These are phyloP conservation scores for Drosophila nebulosa DNA, from an alignment of 1,140 invertebrate species.

Conservation along the genomic window DNA sequence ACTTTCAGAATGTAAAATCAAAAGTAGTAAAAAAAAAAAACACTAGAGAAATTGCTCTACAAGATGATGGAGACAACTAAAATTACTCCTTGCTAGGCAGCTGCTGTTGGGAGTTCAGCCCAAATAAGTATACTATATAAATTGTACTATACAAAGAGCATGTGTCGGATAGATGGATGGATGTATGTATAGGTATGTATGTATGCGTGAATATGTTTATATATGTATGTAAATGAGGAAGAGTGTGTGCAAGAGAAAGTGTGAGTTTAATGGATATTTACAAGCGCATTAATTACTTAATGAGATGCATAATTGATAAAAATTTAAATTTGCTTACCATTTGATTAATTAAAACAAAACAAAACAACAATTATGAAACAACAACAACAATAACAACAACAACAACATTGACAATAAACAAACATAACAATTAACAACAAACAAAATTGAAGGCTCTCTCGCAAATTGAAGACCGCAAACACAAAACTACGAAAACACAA, in stretches of 20 bases:
- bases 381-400: conserved; percentile 34
- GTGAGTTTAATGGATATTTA: conserved; percentile 52
- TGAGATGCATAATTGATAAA: conserved; percentile 45
- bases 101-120: conserved; percentile 15
- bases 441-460: not conserved
- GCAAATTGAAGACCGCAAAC: conserved; percentile 17
- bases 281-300: conserved; percentile 71
- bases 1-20: not conserved
- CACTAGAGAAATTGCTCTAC: conserved; percentile 11
- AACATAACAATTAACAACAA: conserved; percentile 57
- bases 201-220: conserved; percentile 5
- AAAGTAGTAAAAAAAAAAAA: not conserved
- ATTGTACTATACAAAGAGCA: conserved; percentile 35
- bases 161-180: not conserved
- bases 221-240: not conserved
- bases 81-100: not conserved
- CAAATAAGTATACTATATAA: conserved; percentile 18
- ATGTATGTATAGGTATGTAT: conserved; percentile 11
- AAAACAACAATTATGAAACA: conserved; percentile 59
- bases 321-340: conserved; percentile 77
- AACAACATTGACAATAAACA: conserved; percentile 23
- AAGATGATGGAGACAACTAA: conserved; percentile 9
- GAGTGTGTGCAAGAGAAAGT: not conserved
- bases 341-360: conserved; percentile 71
- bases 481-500: conserved; percentile 8